phyloP scores from a whole-genome alignment of 2,113 vertebrate species.

The Myrmophylax atrothorax region DNA sequence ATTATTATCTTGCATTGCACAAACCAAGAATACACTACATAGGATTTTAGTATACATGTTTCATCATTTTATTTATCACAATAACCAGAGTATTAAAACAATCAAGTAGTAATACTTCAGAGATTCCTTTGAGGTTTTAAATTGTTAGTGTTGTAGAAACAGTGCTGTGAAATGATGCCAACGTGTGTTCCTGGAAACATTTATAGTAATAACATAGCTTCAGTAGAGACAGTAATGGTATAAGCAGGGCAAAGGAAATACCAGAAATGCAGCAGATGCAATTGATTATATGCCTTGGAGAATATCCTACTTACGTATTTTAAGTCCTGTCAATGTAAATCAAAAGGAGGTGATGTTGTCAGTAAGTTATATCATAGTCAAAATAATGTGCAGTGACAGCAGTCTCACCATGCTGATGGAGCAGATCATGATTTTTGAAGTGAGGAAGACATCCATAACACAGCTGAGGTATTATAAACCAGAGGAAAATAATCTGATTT shows the following conservation, averaged over 20 bases:
- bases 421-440: conserved; percentile 34
- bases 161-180: conserved; percentile 54
- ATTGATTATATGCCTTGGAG: conserved; percentile 77
- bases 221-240: conserved; percentile 68
- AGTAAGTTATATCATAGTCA: conserved; percentile 52
- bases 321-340: conserved; percentile 71
- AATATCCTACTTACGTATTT: conserved; percentile 75
- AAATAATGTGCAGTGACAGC: conserved; percentile 57
- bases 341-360: conserved; percentile 69
- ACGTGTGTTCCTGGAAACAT: conserved; percentile 71
- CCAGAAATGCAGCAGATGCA: conserved; percentile 74
- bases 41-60: not conserved
- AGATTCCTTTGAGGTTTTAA: conserved; percentile 39
- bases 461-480: not conserved
- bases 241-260: conserved; percentile 77
- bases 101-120: not conserved
- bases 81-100: conserved; percentile 37
- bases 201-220: conserved; percentile 70
- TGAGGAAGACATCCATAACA: not conserved
- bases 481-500: conserved; percentile 41
- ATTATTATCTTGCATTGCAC: not conserved
- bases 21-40: conserved; percentile 4
- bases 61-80: conserved; percentile 48
- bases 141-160: conserved; percentile 22
- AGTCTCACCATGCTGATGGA: conserved; percentile 15